Evolutionary conservation across 2,113 vertebrate species (phyloP).

Genomic region (Sturnus vulgaris): DNA sequence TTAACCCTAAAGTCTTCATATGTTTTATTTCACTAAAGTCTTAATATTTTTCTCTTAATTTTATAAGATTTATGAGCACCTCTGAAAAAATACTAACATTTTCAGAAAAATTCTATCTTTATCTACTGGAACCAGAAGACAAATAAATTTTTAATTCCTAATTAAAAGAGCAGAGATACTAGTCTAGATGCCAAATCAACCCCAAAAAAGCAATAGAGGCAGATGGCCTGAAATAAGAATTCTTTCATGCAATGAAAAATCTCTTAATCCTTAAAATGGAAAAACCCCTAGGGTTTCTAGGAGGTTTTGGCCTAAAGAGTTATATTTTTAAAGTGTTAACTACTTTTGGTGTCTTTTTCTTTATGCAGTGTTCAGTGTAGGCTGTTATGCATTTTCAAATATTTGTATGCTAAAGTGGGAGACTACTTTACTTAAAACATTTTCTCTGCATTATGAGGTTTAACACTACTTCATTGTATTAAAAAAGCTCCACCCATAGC

Average conservation of each 20-base stretch:
- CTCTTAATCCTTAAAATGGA: not conserved
- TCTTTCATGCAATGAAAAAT: not conserved
- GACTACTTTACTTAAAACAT: not conserved
- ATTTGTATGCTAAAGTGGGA: not conserved
- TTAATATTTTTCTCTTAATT: not conserved
- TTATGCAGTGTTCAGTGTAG: not conserved
- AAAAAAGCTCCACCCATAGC: not conserved
- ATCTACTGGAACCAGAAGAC: not conserved
- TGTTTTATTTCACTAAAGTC: not conserved
- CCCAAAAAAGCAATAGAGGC: not conserved
- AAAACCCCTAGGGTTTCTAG: not conserved
- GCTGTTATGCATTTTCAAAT: not conserved
- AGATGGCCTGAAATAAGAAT: slow-evolving; percentile 37
- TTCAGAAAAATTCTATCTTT: slow-evolving; percentile 16
- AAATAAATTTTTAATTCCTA: slow-evolving; percentile 48
- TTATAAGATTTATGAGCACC: not conserved
- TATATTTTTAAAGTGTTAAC: slow-evolving; percentile 23
- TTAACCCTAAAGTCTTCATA: not conserved
- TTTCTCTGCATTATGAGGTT: not conserved
- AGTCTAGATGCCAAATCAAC: slow-evolving; percentile 6
- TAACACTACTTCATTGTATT: not conserved
- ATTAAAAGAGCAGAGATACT: slow-evolving; percentile 1
- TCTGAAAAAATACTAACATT: slow-evolving; percentile 10
- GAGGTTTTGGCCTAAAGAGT: not conserved
- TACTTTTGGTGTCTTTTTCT: not conserved